phyloP scores from a whole-genome alignment of 2,113 vertebrate genomes.

The Cebus imitator region DNA sequence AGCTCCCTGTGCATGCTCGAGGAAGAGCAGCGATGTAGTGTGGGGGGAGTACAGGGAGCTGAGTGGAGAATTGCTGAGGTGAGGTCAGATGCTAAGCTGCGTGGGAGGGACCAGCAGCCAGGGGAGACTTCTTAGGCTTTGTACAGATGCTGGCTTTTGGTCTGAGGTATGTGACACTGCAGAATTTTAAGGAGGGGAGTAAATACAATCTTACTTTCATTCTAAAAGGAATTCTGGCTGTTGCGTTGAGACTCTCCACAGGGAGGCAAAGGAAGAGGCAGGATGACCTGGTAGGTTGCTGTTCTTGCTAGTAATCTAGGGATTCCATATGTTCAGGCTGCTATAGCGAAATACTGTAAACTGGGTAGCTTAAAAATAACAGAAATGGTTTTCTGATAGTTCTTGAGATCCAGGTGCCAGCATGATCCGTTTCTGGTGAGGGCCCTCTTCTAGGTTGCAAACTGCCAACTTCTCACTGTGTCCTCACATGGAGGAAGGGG shows the following conservation, averaged over 20 bases:
- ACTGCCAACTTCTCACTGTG: background rate
- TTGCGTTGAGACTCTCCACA: background rate
- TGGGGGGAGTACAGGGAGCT: background rate
- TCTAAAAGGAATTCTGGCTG: background rate
- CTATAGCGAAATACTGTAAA: background rate
- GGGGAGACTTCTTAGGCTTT: background rate
- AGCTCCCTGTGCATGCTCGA: fast-evolving
- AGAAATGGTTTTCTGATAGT: background rate
- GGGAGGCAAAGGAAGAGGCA: background rate
- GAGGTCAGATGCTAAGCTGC: background rate
- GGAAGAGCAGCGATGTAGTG: background rate
- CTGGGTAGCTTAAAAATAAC: background rate
- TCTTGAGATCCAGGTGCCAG: background rate
- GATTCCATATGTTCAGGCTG: background rate
- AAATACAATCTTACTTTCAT: background rate
- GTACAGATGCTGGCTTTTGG: background rate
- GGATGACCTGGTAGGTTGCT: background rate
- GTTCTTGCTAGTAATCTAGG: background rate
- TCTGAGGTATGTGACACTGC: too few species aligned
- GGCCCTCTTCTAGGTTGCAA: too few species aligned
- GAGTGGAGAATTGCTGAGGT: background rate
- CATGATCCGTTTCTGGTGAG: background rate
- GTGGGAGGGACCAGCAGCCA: background rate
- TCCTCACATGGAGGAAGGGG: background rate
- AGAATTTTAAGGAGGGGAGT: background rate